A percentile compares a stretch with the other conserved stretches of the same genome.
Evolutionary conservation across 2,113 vertebrate genomes (phyloP).

Genomic region (Myodes glareolus): DNA sequence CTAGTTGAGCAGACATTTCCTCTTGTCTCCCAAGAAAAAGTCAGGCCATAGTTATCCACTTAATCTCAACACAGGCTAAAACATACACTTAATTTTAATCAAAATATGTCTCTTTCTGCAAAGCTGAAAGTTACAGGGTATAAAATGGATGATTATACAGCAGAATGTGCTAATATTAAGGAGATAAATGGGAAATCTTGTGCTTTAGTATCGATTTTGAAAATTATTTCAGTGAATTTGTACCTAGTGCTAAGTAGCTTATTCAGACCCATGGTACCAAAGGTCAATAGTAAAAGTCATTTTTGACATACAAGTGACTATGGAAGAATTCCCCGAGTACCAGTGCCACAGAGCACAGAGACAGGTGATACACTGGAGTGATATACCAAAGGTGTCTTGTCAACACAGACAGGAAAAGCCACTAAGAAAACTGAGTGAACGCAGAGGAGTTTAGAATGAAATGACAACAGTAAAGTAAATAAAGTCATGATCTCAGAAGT

Average conservation of each 20-base stretch:
- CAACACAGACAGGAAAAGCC: neutral
- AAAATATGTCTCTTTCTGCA: constrained; percentile 37
- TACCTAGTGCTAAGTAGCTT: neutral
- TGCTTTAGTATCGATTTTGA: constrained; percentile 8
- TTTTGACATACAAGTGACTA: neutral
- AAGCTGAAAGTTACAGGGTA: neutral
- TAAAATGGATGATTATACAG: neutral
- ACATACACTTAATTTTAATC: neutral
- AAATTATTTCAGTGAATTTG: constrained; percentile 22
- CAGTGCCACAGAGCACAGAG: neutral
- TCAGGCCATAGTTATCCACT: neutral
- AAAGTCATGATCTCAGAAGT: neutral
- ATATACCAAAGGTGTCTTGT: neutral
- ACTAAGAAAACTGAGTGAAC: neutral
- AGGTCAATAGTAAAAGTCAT: neutral
- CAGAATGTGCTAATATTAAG: constrained; percentile 8
- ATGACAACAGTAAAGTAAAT: neutral
- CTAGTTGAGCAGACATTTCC: neutral
- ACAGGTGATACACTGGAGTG: neutral
- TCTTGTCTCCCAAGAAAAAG: neutral
- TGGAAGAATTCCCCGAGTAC: neutral
- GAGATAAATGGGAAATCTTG: neutral
- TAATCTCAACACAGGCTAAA: neutral
- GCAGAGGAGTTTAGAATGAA: neutral
- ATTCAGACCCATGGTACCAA: neutral